phyloP scores from a whole-genome alignment of 2,113 vertebrate species.

The human (Homo sapiens) region DNA sequence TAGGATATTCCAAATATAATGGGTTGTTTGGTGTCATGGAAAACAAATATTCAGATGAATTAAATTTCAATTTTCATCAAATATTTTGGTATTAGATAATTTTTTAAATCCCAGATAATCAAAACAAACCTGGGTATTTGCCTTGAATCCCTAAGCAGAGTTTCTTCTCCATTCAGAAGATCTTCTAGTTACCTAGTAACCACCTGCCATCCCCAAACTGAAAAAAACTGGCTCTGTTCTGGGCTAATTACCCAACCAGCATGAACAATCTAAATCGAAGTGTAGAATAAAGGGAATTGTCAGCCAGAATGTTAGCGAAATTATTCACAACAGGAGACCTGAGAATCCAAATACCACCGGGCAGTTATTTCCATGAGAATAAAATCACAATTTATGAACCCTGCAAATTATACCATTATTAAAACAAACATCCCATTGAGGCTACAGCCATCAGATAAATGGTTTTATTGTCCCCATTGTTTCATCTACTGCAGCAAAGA shows the following conservation, averaged over 20 bases:
- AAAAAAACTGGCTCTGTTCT: constrained; percentile 66
- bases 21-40: not conserved
- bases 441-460: constrained; percentile 71
- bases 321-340: constrained; percentile 74
- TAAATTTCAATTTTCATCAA: constrained; percentile 35
- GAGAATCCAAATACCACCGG: constrained; percentile 69
- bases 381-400: constrained; percentile 75
- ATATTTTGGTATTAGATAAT: constrained; percentile 24
- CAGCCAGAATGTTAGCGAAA: constrained; percentile 71
- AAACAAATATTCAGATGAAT: constrained; percentile 49
- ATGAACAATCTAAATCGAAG: constrained; percentile 50
- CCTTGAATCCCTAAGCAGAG: constrained; percentile 42
- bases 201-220: constrained; percentile 67
- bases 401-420: constrained; percentile 76
- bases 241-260: constrained; percentile 58
- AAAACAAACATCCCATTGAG: constrained; percentile 78
- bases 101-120: constrained; percentile 24
- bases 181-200: constrained; percentile 69
- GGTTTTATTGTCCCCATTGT: constrained; percentile 68
- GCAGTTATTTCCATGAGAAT: constrained; percentile 74
- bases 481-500: constrained; percentile 62
- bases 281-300: constrained; percentile 58
- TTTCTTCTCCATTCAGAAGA: constrained; percentile 66
- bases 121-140: constrained; percentile 38
- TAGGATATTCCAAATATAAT: constrained; percentile 38